phyloP scores from a whole-genome alignment of 2,797 vertebrate species.

The Monodelphis domestica region DNA sequence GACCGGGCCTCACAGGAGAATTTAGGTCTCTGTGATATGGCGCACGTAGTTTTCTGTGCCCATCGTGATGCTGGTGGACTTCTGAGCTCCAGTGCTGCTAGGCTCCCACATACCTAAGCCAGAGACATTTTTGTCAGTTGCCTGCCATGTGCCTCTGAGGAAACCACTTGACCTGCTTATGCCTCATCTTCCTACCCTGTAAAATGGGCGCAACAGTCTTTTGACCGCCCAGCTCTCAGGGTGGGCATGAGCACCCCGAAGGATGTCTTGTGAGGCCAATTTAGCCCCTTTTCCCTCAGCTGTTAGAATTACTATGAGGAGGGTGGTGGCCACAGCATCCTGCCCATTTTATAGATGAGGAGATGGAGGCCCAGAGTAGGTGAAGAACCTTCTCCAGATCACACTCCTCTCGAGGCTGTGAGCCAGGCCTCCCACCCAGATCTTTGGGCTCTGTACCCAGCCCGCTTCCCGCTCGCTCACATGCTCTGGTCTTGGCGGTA shows the following conservation, averaged over 20 bases:
- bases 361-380: neutral
- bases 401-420: neutral
- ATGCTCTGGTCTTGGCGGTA: neutral
- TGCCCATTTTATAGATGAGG: neutral
- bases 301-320: neutral
- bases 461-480: neutral
- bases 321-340: too few species aligned
- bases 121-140: neutral
- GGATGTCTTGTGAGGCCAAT: neutral
- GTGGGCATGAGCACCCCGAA: neutral
- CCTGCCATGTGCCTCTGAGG: neutral
- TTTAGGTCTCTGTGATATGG: neutral
- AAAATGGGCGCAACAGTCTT: too few species aligned
- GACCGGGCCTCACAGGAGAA: too few species aligned
- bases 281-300: neutral
- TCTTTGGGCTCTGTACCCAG: neutral
- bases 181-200: slow-evolving; percentile 16
- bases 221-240: too few species aligned
- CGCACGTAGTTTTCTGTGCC: neutral
- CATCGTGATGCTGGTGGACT: neutral
- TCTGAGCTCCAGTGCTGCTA: neutral
- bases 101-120: neutral
- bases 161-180: slow-evolving; percentile 1
- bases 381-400: neutral
- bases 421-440: neutral